Conservation (phyloP, 2,113 vertebrate genomes). For the Potamarius usumacintae region DNA sequence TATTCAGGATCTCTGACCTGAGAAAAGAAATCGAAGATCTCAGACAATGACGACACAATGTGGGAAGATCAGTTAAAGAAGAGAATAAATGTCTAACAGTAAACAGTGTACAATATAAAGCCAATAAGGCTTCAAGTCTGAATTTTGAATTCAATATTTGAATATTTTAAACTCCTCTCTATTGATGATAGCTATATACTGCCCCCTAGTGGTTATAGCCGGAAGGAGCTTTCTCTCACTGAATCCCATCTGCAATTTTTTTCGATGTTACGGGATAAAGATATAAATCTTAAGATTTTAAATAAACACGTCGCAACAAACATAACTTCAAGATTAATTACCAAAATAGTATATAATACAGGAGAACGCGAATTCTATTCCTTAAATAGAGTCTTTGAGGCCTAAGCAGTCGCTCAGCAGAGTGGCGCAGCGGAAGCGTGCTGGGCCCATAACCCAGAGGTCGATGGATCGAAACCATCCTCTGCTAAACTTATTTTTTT, state of each 20-base stretch:
- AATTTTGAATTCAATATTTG: neutral
- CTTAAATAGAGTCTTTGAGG: too few relatives aligned
- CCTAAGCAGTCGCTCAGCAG: conserved; percentile 19
- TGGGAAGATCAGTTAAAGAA: too few relatives aligned
- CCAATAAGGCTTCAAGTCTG: too few relatives aligned
- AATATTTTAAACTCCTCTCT: neutral
- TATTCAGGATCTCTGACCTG: too few relatives aligned
- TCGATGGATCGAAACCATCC: conserved; percentile 68
- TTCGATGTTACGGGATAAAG: neutral
- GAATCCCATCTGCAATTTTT: too few relatives aligned
- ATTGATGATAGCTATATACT: neutral
- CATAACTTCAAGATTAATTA: neutral
- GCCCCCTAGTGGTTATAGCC: neutral
- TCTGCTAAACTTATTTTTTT: conserved; percentile 47
- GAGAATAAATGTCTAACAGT: too few relatives aligned
- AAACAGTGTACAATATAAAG: too few relatives aligned
- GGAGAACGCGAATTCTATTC: too few relatives aligned
- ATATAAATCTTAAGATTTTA: neutral
- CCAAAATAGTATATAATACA: too few relatives aligned
- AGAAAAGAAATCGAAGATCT: too few relatives aligned
- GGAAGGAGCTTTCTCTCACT: too few relatives aligned
- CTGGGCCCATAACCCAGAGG: conserved; percentile 68
- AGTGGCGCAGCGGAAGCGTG: conserved; percentile 68
- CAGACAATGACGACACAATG: too few relatives aligned
- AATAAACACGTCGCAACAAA: neutral